phyloP scores from a whole-genome alignment of 2,797 vertebrate genomes.

The Euphonia xanthogaster region DNA sequence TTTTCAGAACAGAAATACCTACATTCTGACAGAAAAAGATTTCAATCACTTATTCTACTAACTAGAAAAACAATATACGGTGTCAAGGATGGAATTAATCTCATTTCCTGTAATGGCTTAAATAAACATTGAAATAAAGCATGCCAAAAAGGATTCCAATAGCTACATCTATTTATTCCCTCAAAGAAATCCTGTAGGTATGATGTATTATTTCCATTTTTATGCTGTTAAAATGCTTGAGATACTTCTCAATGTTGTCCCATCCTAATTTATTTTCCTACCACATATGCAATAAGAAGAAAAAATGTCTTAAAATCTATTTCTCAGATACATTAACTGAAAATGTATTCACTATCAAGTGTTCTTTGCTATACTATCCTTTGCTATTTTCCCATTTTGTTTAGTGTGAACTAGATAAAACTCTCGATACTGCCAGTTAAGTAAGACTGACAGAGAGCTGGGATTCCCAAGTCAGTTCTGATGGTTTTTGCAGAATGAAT shows the following conservation, averaged over 20 bases:
- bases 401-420: background rate
- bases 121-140: background rate
- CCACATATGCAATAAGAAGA: background rate
- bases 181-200: background rate
- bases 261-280: background rate
- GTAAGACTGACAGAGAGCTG: background rate
- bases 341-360: background rate
- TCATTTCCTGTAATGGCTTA: background rate
- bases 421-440: background rate
- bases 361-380: background rate
- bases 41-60: background rate
- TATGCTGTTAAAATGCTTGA: background rate
- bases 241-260: background rate
- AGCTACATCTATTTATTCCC: background rate
- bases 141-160: background rate
- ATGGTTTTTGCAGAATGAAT: background rate
- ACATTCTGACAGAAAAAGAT: background rate
- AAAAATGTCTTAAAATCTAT: background rate
- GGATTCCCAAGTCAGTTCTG: background rate
- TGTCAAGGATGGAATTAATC: background rate
- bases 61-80: background rate
- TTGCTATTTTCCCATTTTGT: background rate
- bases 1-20: background rate
- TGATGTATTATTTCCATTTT: background rate
- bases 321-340: background rate